phyloP scores from a whole-genome alignment of 2,888 invertebrate species.

The Trissolcus brochymenae region DNA sequence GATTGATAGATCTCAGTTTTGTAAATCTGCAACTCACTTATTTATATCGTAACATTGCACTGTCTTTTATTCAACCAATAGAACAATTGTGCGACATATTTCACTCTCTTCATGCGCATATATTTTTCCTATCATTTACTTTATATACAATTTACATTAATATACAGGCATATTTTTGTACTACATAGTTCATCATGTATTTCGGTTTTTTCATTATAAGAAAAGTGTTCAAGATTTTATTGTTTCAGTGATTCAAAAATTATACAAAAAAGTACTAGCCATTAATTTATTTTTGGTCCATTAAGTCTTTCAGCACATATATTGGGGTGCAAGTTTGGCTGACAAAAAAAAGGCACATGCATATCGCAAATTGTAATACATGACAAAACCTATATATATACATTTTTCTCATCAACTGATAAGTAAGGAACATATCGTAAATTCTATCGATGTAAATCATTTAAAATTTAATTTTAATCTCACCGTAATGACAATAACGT shows the following conservation, averaged over 20 bases:
- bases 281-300: too few relatives aligned
- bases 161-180: too few relatives aligned
- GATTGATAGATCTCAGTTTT: constrained; percentile 62
- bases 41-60: constrained; percentile 1
- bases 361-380: constrained; percentile 22
- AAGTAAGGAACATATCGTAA: constrained; percentile 44
- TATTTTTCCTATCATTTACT: too few relatives aligned
- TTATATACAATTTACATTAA: too few relatives aligned
- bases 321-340: constrained; percentile 4
- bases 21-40: constrained; percentile 16
- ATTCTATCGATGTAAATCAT: constrained; percentile 34
- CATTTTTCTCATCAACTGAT: constrained; percentile 17
- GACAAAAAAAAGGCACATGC: constrained; percentile 16
- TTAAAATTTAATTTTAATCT: constrained; percentile 45
- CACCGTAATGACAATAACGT: constrained; percentile 53
- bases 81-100: too few relatives aligned
- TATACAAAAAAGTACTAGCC: too few relatives aligned
- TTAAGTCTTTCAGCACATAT: constrained; percentile 11
- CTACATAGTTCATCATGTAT: too few relatives aligned
- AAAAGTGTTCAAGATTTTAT: not conserved
- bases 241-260: too few relatives aligned
- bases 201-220: not conserved
- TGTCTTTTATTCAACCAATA: too few relatives aligned
- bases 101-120: too few relatives aligned
- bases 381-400: constrained; percentile 12